Conservation (phyloP, 2,113 vertebrate genomes). For the Apteryx owenii region DNA sequence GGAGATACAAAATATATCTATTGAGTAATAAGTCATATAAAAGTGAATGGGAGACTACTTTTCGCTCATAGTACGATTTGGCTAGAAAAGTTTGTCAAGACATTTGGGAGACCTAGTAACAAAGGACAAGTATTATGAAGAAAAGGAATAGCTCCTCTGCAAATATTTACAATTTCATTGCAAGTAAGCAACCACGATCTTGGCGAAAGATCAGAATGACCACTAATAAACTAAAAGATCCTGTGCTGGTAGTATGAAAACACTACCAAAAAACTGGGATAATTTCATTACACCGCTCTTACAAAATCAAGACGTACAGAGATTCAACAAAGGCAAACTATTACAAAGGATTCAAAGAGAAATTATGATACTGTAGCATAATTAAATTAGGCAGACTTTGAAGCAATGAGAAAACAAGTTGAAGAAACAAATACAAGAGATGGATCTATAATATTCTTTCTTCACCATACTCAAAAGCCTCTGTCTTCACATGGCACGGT, state of each 20-base stretch:
- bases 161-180: neutral
- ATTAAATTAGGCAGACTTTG: neutral
- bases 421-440: neutral
- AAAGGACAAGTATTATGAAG: neutral
- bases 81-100: neutral
- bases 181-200: neutral
- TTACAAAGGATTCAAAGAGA: neutral
- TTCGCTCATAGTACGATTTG: neutral
- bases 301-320: neutral
- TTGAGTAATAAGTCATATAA: neutral
- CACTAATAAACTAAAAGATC: neutral
- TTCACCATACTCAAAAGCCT: neutral
- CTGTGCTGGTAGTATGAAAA: neutral
- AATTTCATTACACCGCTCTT: neutral
- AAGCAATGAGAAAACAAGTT: neutral
- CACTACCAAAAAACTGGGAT: neutral
- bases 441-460: neutral
- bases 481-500: neutral
- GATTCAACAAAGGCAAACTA: neutral
- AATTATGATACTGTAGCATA: neutral
- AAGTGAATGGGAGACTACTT: neutral
- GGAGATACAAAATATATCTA: neutral
- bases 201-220: neutral
- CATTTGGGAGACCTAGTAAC: neutral
- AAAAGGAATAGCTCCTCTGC: neutral